Percentiles rank a stretch among this genome's conserved stretches.
phyloP scores from a whole-genome alignment of 2,797 vertebrate genomes.

The Crenichthys baileyi region DNA sequence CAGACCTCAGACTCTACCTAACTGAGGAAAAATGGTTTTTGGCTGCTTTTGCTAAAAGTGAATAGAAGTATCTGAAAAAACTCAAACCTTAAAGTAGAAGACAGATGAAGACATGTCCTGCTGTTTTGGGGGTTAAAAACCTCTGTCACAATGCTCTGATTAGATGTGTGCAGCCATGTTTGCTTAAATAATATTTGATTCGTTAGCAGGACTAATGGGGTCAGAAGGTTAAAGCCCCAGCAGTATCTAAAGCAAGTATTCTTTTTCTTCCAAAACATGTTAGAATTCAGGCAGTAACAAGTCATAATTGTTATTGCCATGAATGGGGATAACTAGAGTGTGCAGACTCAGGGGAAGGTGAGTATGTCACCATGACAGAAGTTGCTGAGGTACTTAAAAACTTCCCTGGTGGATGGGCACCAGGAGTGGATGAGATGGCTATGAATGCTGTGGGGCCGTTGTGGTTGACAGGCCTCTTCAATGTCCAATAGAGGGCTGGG shows the following conservation, averaged over 20 bases:
- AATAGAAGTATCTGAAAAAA: not conserved
- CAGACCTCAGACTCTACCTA: slow-evolving; percentile 5
- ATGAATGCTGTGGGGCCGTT: too few relatives aligned
- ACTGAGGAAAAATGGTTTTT: slow-evolving; percentile 20
- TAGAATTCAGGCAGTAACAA: too few relatives aligned
- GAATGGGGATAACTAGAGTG: too few relatives aligned
- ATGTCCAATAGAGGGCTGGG: too few relatives aligned
- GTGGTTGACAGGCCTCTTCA: too few relatives aligned
- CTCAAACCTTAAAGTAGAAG: not conserved
- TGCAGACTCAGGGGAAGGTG: too few relatives aligned
- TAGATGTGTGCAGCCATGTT: not conserved
- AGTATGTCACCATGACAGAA: too few relatives aligned
- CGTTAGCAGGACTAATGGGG: not conserved
- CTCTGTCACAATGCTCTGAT: not conserved
- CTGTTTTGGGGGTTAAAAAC: not conserved
- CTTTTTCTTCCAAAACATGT: too few relatives aligned
- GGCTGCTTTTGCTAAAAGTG: slow-evolving; percentile 13
- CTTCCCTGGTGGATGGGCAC: too few relatives aligned
- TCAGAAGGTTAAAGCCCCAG: not conserved
- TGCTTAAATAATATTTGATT: not conserved
- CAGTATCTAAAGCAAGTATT: not conserved
- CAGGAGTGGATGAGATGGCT: too few relatives aligned
- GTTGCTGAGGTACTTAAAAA: too few relatives aligned
- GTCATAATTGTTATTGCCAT: too few relatives aligned
- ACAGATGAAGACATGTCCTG: not conserved